Evolutionary conservation across 2,888 invertebrate genomes (phyloP), one percentile per base, ranked within the genome.

Genomic region (Tanytarsus gracilentus): DNA sequence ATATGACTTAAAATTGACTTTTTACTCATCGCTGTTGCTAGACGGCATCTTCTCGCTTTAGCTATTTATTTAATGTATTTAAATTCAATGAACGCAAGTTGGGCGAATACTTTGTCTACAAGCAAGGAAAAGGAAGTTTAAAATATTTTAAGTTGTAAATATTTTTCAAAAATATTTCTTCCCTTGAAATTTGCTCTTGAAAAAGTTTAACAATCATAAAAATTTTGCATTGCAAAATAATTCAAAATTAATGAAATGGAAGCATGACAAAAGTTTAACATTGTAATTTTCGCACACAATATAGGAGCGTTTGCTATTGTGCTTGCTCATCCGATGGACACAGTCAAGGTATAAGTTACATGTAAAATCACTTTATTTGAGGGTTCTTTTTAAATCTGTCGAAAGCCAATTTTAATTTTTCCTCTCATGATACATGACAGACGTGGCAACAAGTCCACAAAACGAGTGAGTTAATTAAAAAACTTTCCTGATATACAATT

Each of bases 291-390:
- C 11, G 16, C 36, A 36, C n/a, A 14, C 36, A 14, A 27, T 67
- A 62, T 62, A 84, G 85, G 86, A 62, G 76, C 80, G 14, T 76
- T 78, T 61, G 84, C 84, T 16, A 73, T 84, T 23, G 62, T 82
- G 5, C 77, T 82, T 48, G 84, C 84, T 0, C 83, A 86, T 71
- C 86, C 86, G 1, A 71, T 83, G 63, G 86, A 86, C 66, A 86
- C 85, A 1, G 76, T 86, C 44, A 86, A 86, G 44, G 44, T 44
- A 73, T 18, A 23, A 44, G 23, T n/a, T n/a, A n/a, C n/a, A n/a
- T n/a, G n/a, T n/a, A n/a, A n/a, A n/a, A n/a, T n/a, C n/a, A n/a
- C n/a, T n/a, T n/a, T n/a, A n/a, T n/a, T n/a, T n/a, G n/a, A n/a
- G n/a, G n/a, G n/a, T n/a, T n/a, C n/a, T n/a, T n/a, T n/a, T n/a